Evolutionary conservation across 1,140 invertebrate genomes (phyloP), one percentile per base, ranked within the genome.

Genomic region (Bombus balteatus): DNA sequence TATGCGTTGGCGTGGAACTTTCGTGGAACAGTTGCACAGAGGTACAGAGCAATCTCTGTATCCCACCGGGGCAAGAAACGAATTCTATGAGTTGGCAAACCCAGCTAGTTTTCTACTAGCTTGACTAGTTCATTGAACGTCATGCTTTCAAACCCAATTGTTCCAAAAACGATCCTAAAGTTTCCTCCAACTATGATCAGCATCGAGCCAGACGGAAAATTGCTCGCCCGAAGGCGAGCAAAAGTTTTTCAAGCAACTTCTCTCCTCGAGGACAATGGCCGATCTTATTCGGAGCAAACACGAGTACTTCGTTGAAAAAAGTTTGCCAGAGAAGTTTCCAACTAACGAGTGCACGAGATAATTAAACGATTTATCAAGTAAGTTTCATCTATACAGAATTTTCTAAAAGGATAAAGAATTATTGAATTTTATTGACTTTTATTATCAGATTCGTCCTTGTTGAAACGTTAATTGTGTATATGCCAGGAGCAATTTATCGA

Each of bases 231-330:
- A 37, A 37, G 37, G 37, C 37, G 37, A 39, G 5, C 37, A 39
- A 53, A 79, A 72, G 65, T 84, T 84, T 47, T 25, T 12, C 8
- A 9, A 22, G 39, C n/a, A 83, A 83, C 41, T 75, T 66, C 34
- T n/a, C 18, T 28, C 47, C 37, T 37, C 22, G n/a, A 43, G 68
- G 53, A 72, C 32, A 84, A 84, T 37, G 75, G 25, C 3, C 10
- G 28, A 13, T n/a, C 75, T 70, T 66, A 12, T 68, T 75, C 43
- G 9, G 5, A 28, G 25, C 12, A 57, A 75, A 74, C n/a, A 28
- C 3, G 18, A 53, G 18, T 68, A 68, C 72, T 76, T 65, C 8
- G 71, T 75, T 4, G 5, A 15, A 41, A 57, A 18, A 83, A 53
- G 34, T 76, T 43, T 39, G 15, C 13, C 25, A 28, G 37, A 32